Base-by-base conservation (phyloP, 2,797 vertebrate species). In the Decapterus maruadsi region DNA sequence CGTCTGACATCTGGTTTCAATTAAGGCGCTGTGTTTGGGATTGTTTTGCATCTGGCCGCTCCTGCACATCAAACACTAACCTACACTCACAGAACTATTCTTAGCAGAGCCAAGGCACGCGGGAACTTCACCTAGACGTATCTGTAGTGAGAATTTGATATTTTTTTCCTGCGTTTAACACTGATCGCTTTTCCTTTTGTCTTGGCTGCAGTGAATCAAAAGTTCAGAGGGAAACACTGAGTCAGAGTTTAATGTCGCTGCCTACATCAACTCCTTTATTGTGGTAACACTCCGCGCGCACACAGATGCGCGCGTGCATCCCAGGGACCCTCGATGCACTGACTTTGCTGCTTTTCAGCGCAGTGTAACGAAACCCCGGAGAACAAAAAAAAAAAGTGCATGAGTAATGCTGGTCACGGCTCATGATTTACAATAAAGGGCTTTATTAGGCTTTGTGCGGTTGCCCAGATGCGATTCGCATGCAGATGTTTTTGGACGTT, bases 1-100 rank as follows among this genome's bases (percentile, higher is more conserved):
- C 61, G 87, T 84, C 89, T 73, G 20, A 96, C 97, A 99, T 99
- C 97, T 99, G 98, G 95, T 94, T 95, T 83, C 94, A 91, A 96
- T 99, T 96, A 97, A 86, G 88, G 92, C 93, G 89, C 88, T 93
- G 92, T 93, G 93, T 94, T 93, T 90, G 93, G 94, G 95, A 93
- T 92, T 91, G 92, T 95, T 96, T 95, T 96, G 95, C 95, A 93
- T 96, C 93, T 96, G 89, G 76, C 87, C 60, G 61, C 90, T 66
- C 79, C 81, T 75, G 87, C 86, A 82, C 82, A 86, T 92, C 81
- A 90, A 84, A 85, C 84, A 80, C 48, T 51, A 75, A 69, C 68
- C 74, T 79, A 56, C 53, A 31, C 63, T n/a, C 20, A 54, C 29
- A 64, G n/a, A 72, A 54, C n/a, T 71, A 46, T 55, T 80, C 74